Base-by-base conservation (phyloP, 2,113 vertebrate genomes). In the Crotalus tigris region DNA sequence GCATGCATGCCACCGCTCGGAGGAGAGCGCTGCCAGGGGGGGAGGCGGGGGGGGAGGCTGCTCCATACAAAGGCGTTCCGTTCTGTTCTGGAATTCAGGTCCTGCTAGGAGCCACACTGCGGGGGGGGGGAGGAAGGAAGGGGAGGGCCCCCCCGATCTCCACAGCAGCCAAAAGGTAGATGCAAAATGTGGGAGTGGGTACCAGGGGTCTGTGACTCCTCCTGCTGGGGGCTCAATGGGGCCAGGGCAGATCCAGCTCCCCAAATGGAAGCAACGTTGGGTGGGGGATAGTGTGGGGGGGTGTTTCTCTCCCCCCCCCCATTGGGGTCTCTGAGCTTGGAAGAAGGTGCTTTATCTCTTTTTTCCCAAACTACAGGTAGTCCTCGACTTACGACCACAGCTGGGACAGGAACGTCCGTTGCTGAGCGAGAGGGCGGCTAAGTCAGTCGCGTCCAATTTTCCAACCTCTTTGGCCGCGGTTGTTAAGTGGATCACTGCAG, bases 151-250 rank as follows among this genome's bases (percentile, higher is more conserved):
- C n/a, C 5, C 61, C n/a, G 15, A 3, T 39, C 33, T 39, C 33
- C 39, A 9, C 69, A 39, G 69, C 69, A 81, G 69, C 24, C 85
- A 7, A 87, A 87, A 87, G 85, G 23, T 81, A 26, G 11, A 15
- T 15, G 26, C 49, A 87, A 87, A 87, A 87, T 0, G 2, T 13
- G 85, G 26, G 53, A 12, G 11, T 29, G 9, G 49, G 51, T 15
- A 3, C 2, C 23, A 12, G 69, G 13, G 33, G n/a, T 17, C 1
- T 39, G 69, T 0, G n/a, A n/a, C 15, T 29, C n/a, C 0, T 7
- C n/a, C 12, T 33, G 13, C 8, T 10, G 0, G 24, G 26, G 26
- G 64, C 29, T 69, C 4, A 4, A 69, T 19, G 69, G n/a, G 69
- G 2, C 2, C 7, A 13, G 1, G 69, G n/a, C 8, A 15, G 1